Base-by-base conservation (phyloP, 2,113 vertebrate genomes). In the Microcebus murinus region DNA sequence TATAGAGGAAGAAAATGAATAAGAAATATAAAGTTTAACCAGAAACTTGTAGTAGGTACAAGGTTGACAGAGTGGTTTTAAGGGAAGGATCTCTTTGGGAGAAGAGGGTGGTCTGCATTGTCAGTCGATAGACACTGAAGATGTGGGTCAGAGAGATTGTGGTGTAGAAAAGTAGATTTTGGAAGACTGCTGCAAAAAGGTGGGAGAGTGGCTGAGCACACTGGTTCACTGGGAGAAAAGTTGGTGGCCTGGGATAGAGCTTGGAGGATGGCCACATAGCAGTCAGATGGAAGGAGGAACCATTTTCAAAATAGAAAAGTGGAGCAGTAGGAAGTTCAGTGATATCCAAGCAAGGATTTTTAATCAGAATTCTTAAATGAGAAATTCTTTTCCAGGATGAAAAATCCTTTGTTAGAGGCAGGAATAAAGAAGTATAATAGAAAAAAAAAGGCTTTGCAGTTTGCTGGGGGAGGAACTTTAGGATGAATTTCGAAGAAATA, bases 401-500 rank as follows among this genome's bases (percentile, higher is more conserved):
- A 90, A 94, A 92, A 92, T 80, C 3, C 3, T 84, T 71, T 63
- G 27, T 92, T 68, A 83, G 63, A 86, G 15, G n/a, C 31, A 48
- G 55, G 25, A 14, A 9, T 29, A 77, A 79, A 79, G 27, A 63
- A 27, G 11, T 31, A 21, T 23, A 57, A 36, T 70, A 50, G 27
- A 39, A 61, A 39, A 48, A 77, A 79, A 79, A 55, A 21, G 10
- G 67, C 11, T 34, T 82, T 74, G 11, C 71, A 10, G 63, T 90
- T 92, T 85, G 10, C 34, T 84, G 18, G 25, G n/a, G 14, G 65
- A 87, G 94, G 23, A 90, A 65, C 52, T 92, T 31, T 45, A 79
- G 68, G 74, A 57, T 73, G 68, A 88, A 67, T 92, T 90, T 88
- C 45, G 48, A 71, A 90, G 83, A 76, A 91, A 84, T 13, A 71